Percentiles rank a stretch among this genome's conserved stretches.
These are phyloP conservation scores for Chorisops tibialis DNA, from an alignment of 2,888 invertebrate species.

Conservation along the genomic window DNA sequence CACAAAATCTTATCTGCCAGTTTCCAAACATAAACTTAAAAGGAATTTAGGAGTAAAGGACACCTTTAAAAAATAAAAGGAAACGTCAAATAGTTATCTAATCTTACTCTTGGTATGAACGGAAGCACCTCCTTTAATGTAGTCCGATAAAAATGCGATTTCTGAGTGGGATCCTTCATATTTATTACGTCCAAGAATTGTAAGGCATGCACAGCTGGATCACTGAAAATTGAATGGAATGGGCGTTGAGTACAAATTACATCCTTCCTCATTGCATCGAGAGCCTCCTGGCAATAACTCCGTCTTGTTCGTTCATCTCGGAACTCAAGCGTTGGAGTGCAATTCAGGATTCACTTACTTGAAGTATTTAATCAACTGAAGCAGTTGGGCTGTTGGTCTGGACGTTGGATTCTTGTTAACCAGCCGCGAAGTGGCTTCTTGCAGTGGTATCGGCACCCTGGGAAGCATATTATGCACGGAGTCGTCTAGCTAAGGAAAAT, in stretches of 20 bases:
- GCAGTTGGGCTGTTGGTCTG: conserved; percentile 85
- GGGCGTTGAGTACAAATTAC: conserved; percentile 13
- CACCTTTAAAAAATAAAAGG: not conserved
- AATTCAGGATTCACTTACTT: conserved; percentile 60
- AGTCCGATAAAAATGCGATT: conserved; percentile 83
- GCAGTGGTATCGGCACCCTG: conserved; percentile 76
- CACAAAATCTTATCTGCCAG: not conserved
- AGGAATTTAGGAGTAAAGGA: not conserved
- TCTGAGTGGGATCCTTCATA: conserved; percentile 85
- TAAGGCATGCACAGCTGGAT: conserved; percentile 85
- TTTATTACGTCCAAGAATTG: conserved; percentile 90
- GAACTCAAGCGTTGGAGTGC: not conserved
- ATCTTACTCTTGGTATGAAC: conserved; percentile 80
- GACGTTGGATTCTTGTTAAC: conserved; percentile 79
- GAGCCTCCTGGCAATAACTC: conserved; percentile 5
- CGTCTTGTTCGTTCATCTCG: not conserved
- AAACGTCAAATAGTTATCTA: conserved; percentile 9
- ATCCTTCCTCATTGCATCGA: conserved; percentile 10
- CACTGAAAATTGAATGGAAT: conserved; percentile 55
- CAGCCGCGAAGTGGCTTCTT: conserved; percentile 82
- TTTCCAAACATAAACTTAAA: not conserved
- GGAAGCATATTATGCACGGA: conserved; percentile 75
- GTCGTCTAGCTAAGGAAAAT: conserved; percentile 68
- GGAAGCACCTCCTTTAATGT: conserved; percentile 84
- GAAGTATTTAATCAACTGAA: conserved; percentile 87